Evolutionary conservation across 2,888 invertebrate species (phyloP).

Genomic region (Hemithea aestivaria): DNA sequence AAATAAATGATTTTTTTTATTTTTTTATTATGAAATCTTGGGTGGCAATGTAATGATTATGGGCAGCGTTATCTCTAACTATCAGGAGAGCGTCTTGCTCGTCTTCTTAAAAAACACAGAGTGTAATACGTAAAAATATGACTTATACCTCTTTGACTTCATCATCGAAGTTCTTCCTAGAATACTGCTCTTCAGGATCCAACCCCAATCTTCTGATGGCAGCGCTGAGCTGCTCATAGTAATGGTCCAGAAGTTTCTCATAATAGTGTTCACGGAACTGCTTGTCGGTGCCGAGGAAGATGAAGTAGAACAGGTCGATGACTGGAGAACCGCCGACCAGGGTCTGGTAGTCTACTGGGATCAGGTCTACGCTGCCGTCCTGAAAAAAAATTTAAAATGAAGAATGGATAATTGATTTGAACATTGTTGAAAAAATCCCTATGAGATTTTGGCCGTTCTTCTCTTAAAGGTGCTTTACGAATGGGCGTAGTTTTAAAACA

Average conservation of each 20-base stretch:
- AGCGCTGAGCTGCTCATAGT: slow-evolving; percentile 8
- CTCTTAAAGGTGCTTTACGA: too few relatives aligned
- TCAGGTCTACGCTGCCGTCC: slow-evolving; percentile 13
- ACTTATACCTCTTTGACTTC: slow-evolving; percentile 15
- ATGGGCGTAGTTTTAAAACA: too few relatives aligned
- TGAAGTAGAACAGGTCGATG: slow-evolving; percentile 20
- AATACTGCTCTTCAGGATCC: slow-evolving; percentile 3
- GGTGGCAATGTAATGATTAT: too few relatives aligned
- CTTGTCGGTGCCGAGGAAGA: slow-evolving; percentile 12
- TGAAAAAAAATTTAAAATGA: slow-evolving; percentile 8
- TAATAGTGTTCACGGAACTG: slow-evolving; percentile 11
- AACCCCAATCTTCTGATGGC: slow-evolving; percentile 9
- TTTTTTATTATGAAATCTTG: too few relatives aligned
- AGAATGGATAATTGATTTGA: too few relatives aligned
- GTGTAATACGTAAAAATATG: too few relatives aligned
- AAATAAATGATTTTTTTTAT: too few relatives aligned
- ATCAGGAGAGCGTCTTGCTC: too few relatives aligned
- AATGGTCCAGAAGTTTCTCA: slow-evolving; percentile 9
- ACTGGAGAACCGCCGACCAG: slow-evolving; percentile 10
- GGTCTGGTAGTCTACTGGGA: slow-evolving; percentile 16
- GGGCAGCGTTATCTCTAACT: too few relatives aligned
- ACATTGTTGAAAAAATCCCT: too few relatives aligned
- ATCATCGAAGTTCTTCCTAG: slow-evolving; percentile 7
- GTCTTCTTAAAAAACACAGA: too few relatives aligned
- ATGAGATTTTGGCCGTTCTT: too few relatives aligned